A percentile compares a stretch with the other conserved stretches of the same genome.
Evolutionary conservation across 1,140 invertebrate genomes (phyloP).

Genomic region (Centruroides sculpturatus): DNA sequence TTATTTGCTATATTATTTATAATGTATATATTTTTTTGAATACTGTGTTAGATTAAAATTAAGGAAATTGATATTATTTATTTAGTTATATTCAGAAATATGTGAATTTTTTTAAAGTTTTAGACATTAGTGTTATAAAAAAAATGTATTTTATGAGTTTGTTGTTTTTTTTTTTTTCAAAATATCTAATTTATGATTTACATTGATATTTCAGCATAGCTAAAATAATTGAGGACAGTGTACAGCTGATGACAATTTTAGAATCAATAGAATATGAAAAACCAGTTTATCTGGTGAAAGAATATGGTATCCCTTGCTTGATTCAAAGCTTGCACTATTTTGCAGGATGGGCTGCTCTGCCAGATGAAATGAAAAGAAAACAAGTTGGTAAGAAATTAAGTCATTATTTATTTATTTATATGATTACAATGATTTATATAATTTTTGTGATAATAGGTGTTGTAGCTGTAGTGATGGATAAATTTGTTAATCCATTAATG

Average conservation of each 20-base stretch:
- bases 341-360: background rate
- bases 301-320: background rate
- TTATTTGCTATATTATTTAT: too few relatives aligned
- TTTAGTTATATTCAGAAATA: too few relatives aligned
- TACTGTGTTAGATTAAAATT: too few relatives aligned
- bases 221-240: background rate
- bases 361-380: background rate
- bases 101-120: too few relatives aligned
- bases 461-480: background rate
- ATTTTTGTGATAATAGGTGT: background rate
- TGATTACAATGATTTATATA: background rate
- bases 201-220: background rate
- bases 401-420: too few relatives aligned
- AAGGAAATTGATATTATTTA: too few relatives aligned
- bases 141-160: too few relatives aligned
- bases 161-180: too few relatives aligned
- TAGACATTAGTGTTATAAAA: too few relatives aligned
- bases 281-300: background rate
- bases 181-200: too few relatives aligned
- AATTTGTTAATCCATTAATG: slow-evolving; percentile 3
- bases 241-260: background rate
- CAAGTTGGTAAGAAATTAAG: background rate
- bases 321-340: slow-evolving; percentile 3
- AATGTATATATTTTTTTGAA: too few relatives aligned
- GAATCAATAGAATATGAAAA: slow-evolving; percentile 1